Conservation (phyloP, 1,140 invertebrate species). For the Tenebrio molitor region DNA sequence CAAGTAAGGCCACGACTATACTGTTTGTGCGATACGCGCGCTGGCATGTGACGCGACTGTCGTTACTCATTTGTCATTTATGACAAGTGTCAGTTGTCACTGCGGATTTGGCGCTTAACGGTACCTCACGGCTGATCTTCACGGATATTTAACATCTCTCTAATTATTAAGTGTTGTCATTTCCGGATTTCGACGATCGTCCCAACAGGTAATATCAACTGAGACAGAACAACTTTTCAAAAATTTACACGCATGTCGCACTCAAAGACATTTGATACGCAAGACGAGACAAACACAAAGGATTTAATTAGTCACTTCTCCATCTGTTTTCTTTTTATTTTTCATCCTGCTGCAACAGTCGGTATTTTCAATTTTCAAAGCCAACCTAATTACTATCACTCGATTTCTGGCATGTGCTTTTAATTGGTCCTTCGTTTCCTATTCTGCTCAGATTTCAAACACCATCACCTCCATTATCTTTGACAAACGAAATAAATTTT, state of each 20-base stretch:
- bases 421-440: too few species aligned
- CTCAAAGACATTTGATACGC: too few species aligned
- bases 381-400: too few species aligned
- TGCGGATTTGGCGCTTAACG: background rate
- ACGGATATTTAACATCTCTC: constrained; percentile 31
- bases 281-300: too few species aligned
- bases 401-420: too few species aligned
- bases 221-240: background rate
- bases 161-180: constrained; percentile 41
- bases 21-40: constrained; percentile 53
- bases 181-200: constrained; percentile 19
- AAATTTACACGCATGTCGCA: background rate
- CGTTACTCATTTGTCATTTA: constrained; percentile 32
- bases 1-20: constrained; percentile 50
- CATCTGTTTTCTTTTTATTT: too few species aligned
- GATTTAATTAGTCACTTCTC: too few species aligned
- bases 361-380: too few species aligned
- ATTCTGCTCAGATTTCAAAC: too few species aligned
- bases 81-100: constrained; percentile 42
- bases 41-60: constrained; percentile 54
- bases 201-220: constrained; percentile 23
- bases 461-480: too few species aligned
- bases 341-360: too few species aligned
- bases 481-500: too few species aligned
- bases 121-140: constrained; percentile 7